These are phyloP conservation scores for Cephus sareptanus DNA, from an alignment of 2,888 invertebrate species.

Conservation along the genomic window DNA sequence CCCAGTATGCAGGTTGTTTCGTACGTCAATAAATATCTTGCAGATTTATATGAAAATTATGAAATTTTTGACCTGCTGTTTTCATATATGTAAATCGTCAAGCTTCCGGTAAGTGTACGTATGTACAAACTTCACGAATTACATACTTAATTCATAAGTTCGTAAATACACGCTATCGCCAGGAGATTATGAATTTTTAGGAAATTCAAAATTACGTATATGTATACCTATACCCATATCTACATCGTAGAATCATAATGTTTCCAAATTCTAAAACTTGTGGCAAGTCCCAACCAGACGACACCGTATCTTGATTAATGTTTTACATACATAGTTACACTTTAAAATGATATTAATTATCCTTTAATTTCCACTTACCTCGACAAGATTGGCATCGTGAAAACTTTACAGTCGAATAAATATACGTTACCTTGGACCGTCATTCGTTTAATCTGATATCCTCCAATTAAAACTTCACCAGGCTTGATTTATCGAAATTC, in stretches of 20 bases:
- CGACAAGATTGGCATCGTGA: neutral
- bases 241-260: too few relatives aligned
- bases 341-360: neutral
- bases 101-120: neutral
- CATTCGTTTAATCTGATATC: neutral
- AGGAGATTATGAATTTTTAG: neutral
- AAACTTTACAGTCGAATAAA: neutral
- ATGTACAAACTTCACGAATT: too few relatives aligned
- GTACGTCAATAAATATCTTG: neutral
- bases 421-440: neutral
- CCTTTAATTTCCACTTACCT: neutral
- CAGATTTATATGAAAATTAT: neutral
- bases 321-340: neutral
- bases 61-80: neutral
- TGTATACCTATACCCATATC: too few relatives aligned
- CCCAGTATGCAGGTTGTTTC: neutral
- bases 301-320: neutral
- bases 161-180: neutral
- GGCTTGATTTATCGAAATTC: conserved; percentile 41
- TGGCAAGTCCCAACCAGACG: too few relatives aligned
- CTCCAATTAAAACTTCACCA: conserved; percentile 41
- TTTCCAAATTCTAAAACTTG: too few relatives aligned
- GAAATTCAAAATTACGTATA: neutral
- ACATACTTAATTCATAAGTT: neutral
- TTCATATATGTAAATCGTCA: neutral